A percentile compares a stretch with the other conserved stretches of the same genome.
Conservation (phyloP, 1,140 invertebrate genomes). For the Leptinotarsa lineolata region DNA sequence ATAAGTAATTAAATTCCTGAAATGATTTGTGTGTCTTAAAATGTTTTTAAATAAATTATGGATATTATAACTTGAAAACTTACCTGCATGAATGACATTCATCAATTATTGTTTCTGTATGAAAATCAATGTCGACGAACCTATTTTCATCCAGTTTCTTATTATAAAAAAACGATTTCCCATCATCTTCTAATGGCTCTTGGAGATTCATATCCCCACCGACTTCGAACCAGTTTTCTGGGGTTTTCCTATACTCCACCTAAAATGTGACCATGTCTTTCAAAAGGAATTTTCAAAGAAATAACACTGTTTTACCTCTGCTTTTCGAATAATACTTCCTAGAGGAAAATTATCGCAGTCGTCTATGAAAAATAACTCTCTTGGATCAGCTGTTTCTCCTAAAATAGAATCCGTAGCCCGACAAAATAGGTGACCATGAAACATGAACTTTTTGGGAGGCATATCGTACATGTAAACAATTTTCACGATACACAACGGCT, state of each 20-base stretch:
- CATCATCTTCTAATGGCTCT: constrained; percentile 56
- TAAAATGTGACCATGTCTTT: constrained; percentile 16
- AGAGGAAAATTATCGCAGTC: constrained; percentile 63
- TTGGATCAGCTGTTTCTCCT: constrained; percentile 77
- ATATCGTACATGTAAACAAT: constrained; percentile 76
- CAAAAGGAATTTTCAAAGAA: background rate
- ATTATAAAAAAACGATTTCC: constrained; percentile 67
- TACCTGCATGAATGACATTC: constrained; percentile 41
- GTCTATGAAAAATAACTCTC: constrained; percentile 77
- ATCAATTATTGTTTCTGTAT: constrained; percentile 58
- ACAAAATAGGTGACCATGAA: constrained; percentile 73
- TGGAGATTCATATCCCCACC: constrained; percentile 29
- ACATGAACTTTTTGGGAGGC: constrained; percentile 60
- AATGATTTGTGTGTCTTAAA: too few relatives aligned
- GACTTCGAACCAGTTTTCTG: constrained; percentile 44
- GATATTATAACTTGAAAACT: background rate
- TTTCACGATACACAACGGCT: constrained; percentile 70
- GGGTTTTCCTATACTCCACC: constrained; percentile 40
- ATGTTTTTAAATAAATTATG: too few relatives aligned
- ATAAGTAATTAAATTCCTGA: too few relatives aligned
- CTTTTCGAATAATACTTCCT: constrained; percentile 47
- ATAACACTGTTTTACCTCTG: constrained; percentile 35
- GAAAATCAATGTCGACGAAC: constrained; percentile 68
- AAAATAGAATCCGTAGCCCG: constrained; percentile 78
- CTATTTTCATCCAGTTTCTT: constrained; percentile 71